Percentiles rank a stretch among this genome's conserved stretches.
Conservation (phyloP, 35 echinoderm and acorn worm genomes). For the Apostichopus japonicus region DNA sequence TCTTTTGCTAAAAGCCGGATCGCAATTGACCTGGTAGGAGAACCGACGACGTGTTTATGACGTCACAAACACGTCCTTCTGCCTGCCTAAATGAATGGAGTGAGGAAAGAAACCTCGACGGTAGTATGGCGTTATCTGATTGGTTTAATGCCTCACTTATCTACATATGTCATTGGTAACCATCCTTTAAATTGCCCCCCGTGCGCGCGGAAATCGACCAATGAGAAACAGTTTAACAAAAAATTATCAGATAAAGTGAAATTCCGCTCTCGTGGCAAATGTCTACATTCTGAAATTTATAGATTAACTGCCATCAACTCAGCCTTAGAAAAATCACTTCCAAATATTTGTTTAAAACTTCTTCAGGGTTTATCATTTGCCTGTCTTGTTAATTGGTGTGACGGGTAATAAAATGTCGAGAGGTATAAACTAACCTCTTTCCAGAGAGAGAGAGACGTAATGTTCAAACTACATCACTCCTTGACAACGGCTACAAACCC, state of each 20-base stretch:
- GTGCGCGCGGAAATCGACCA: neutral
- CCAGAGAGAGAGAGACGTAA: neutral
- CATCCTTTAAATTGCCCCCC: neutral
- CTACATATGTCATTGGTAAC: neutral
- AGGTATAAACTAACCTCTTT: neutral
- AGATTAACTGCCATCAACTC: conserved; percentile 31
- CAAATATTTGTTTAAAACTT: conserved; percentile 45
- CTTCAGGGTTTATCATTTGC: conserved; percentile 39
- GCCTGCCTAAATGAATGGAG: conserved; percentile 17
- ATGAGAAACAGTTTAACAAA: neutral
- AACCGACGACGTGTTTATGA: conserved; percentile 38
- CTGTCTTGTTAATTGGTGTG: conserved; percentile 54
- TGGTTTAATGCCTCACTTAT: neutral
- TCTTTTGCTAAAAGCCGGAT: conserved; percentile 43
- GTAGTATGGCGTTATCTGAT: conserved; percentile 31
- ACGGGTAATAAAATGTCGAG: conserved; percentile 32
- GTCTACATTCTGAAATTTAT: conserved; percentile 44
- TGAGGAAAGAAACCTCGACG: conserved; percentile 38
- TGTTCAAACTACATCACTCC: neutral
- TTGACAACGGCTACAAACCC: neutral
- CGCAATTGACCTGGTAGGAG: conserved; percentile 39
- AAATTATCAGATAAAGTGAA: neutral
- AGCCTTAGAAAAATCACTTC: conserved; percentile 22
- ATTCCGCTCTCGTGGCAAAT: conserved; percentile 47
- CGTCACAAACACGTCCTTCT: conserved; percentile 25